Conservation (phyloP, 1,140 invertebrate genomes). For the Drosophila melanogaster region DNA sequence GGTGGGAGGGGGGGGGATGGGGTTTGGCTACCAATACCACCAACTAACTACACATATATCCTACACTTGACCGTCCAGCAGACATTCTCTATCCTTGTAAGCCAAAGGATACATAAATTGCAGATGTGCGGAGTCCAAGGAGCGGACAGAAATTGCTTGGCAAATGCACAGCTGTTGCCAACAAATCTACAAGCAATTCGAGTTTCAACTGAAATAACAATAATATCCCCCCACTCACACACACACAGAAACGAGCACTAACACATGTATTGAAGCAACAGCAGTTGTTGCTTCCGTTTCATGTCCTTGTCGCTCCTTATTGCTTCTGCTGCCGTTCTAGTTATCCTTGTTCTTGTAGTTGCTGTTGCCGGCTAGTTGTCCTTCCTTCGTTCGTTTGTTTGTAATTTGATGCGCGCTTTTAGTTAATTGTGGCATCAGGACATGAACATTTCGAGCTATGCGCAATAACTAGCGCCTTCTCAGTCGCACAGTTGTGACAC, state of each 20-base stretch:
- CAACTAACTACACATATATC: background rate
- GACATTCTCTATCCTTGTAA: slow-evolving; percentile 73
- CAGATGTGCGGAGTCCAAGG: slow-evolving; percentile 55
- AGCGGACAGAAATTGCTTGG: slow-evolving; percentile 50
- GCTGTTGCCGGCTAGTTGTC: slow-evolving; percentile 29
- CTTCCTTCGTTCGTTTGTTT: slow-evolving; percentile 62
- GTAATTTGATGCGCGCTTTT: slow-evolving; percentile 82
- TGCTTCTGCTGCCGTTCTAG: slow-evolving; percentile 30
- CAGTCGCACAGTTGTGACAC: slow-evolving; percentile 17
- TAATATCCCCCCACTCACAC: slow-evolving; percentile 46
- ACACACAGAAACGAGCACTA: slow-evolving; percentile 2
- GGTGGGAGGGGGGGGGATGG: background rate
- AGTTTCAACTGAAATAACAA: slow-evolving; percentile 76
- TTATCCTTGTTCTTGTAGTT: slow-evolving; percentile 38
- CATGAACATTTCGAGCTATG: slow-evolving; percentile 71
- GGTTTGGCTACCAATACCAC: background rate
- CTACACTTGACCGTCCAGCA: slow-evolving; percentile 52
- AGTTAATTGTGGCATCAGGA: slow-evolving; percentile 82
- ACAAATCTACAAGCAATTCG: slow-evolving; percentile 76
- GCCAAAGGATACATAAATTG: slow-evolving; percentile 81
- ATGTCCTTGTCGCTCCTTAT: slow-evolving; percentile 68
- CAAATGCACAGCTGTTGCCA: slow-evolving; percentile 79
- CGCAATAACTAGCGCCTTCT: slow-evolving; percentile 59
- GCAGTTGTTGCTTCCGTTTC: slow-evolving; percentile 78
- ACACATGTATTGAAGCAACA: slow-evolving; percentile 11